Conservation (phyloP, 2,888 invertebrate genomes). For the Philaethria dido region DNA sequence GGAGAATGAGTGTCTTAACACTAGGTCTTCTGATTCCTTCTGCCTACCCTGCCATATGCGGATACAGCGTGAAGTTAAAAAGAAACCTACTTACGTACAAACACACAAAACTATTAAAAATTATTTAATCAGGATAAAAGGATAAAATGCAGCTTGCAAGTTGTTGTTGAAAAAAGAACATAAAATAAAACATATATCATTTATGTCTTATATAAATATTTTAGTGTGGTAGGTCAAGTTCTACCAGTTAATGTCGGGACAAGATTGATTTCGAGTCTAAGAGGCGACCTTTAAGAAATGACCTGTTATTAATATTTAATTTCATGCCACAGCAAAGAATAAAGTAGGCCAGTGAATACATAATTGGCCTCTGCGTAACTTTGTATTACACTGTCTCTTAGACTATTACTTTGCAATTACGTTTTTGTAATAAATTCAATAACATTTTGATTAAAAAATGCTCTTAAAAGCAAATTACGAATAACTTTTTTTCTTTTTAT, state of each 20-base stretch:
- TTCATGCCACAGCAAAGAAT: constrained; percentile 7
- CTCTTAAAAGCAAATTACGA: too few species aligned
- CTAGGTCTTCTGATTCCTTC: too few species aligned
- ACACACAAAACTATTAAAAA: neutral
- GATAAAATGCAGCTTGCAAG: constrained; percentile 31
- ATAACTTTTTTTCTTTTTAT: too few species aligned
- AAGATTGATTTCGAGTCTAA: constrained; percentile 26
- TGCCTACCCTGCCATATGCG: too few species aligned
- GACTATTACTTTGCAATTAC: neutral
- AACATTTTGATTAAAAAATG: too few species aligned
- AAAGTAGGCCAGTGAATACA: constrained; percentile 7
- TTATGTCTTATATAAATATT: constrained; percentile 20
- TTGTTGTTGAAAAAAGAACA: constrained; percentile 19
- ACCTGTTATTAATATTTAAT: constrained; percentile 16
- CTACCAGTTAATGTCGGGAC: constrained; percentile 21
- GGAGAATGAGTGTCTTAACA: too few species aligned
- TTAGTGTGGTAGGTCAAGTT: constrained; percentile 34
- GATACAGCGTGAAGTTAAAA: too few species aligned
- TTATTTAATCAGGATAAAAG: neutral
- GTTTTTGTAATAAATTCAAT: too few species aligned
- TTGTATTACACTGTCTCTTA: constrained; percentile 7
- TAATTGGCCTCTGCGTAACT: too few species aligned
- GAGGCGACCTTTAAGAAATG: constrained; percentile 18
- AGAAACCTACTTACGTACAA: neutral
- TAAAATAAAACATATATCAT: constrained; percentile 3